Base-by-base conservation (phyloP, 2,888 invertebrate genomes). In the Deilephila porcellus region DNA sequence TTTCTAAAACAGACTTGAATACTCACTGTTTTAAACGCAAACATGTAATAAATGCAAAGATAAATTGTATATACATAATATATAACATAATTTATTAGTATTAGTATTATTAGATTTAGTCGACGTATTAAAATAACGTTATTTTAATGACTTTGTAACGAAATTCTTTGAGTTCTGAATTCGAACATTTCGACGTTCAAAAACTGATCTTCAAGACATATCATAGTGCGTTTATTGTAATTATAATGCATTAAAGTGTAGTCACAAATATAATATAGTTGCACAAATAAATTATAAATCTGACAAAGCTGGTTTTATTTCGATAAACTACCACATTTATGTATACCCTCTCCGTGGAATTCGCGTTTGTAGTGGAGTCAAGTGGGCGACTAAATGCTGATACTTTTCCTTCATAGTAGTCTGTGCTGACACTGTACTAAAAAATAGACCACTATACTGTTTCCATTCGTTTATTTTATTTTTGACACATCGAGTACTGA, bases 251-350 rank as follows among this genome's bases (percentile, higher is more conserved):
- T 70, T 45, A 29, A 67, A 67, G 62, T 67, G 71, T 72, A 73
- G 67, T 52, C 60, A 74, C 45, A 25, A 73, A 67, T 73, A 59
- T 20, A 37, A 59, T 20, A 37, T 74, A 76, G 75, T 45, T 67
- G 75, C 76, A 76, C 75, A 63, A 72, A 70, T 75, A 74, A 77
- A 73, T 37, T 29, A 59, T 52, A 67, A 52, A 25, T 17, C 67
- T 52, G 25, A 17, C 17, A 1, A 52, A 17, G 6, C 45, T 45
- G 17, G 25, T 67, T 67, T 67, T 7, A 52, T 52, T 67, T 37
- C 14, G 14, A 25, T 52, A 52, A n/a, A 45, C 45, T 45, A 45
- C 45, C 4, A 0, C 3, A 11, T 45, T 14, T 14, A 45, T 14
- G n/a, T n/a, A n/a, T n/a, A n/a, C 11, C 45, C 45, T 3, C 14